These are phyloP conservation scores for Meghimatium bilineatum DNA, from an alignment of 2,888 invertebrate species.

Conservation along the genomic window DNA sequence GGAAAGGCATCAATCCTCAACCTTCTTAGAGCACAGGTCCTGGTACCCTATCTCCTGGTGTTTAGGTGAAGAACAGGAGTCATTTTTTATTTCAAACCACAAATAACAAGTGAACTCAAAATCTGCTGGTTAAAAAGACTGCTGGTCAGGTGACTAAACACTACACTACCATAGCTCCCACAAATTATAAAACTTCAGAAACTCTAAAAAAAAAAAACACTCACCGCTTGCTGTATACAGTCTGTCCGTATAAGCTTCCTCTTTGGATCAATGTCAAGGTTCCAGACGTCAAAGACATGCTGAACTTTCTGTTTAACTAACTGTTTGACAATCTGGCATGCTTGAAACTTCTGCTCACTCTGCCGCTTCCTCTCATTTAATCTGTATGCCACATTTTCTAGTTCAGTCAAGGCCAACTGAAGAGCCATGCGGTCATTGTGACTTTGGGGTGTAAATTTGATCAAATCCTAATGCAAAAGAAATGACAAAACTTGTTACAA, in stretches of 20 bases:
- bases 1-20: too few relatives aligned
- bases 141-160: too few relatives aligned
- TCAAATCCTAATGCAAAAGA: constrained; percentile 83
- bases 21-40: too few relatives aligned
- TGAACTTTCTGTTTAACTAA: constrained; percentile 45
- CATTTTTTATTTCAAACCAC: too few relatives aligned
- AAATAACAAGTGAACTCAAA: too few relatives aligned
- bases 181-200: not conserved
- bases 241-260: constrained; percentile 51
- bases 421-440: constrained; percentile 95
- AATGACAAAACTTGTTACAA: not conserved
- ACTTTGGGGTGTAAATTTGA: constrained; percentile 95
- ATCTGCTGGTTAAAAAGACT: too few relatives aligned
- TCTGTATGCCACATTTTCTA: constrained; percentile 95
- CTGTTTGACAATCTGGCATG: constrained; percentile 42
- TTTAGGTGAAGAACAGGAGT: too few relatives aligned
- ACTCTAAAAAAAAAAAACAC: constrained; percentile 68
- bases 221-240: constrained; percentile 82
- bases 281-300: constrained; percentile 39
- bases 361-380: constrained; percentile 96
- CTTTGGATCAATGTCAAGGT: constrained; percentile 27
- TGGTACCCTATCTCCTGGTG: too few relatives aligned
- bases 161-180: too few relatives aligned
- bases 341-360: constrained; percentile 90
- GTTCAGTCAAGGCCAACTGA: constrained; percentile 93